phyloP scores from a whole-genome alignment of 2,888 invertebrate genomes.

The Nemotelus nigrinus region DNA sequence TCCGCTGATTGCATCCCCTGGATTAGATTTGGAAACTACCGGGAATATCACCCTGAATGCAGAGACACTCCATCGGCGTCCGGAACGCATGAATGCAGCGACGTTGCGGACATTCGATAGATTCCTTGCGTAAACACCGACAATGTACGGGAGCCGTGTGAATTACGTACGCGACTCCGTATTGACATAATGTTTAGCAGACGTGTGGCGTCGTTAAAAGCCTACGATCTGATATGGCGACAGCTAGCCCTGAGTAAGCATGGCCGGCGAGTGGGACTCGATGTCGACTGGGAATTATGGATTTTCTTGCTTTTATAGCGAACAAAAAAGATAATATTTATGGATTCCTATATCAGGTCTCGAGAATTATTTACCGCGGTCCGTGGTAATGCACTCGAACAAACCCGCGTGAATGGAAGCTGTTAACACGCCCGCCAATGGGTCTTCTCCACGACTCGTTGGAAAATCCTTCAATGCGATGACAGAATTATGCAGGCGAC shows the following conservation, averaged over 20 bases:
- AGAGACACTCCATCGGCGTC: constrained; percentile 21
- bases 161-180: constrained; percentile 35
- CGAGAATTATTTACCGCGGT: constrained; percentile 18
- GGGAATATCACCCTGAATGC: constrained; percentile 5
- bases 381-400: constrained; percentile 43
- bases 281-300: constrained; percentile 4
- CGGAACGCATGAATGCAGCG: neutral
- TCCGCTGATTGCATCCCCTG: neutral
- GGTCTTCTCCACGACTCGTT: constrained; percentile 32
- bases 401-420: constrained; percentile 50
- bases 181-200: constrained; percentile 50
- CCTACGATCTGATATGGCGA: constrained; percentile 35
- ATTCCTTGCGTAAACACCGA: constrained; percentile 30
- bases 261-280: neutral
- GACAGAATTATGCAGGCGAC: constrained; percentile 36
- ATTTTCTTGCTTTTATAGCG: constrained; percentile 5
- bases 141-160: constrained; percentile 21
- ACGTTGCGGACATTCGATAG: constrained; percentile 23
- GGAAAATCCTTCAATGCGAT: constrained; percentile 19
- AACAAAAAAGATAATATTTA: constrained; percentile 43
- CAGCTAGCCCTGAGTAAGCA: constrained; percentile 9
- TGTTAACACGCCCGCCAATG: constrained; percentile 47
- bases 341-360: constrained; percentile 45
- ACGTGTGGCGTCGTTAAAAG: constrained; percentile 50
- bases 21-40: constrained; percentile 19